Evolutionary conservation across 2,888 invertebrate genomes (phyloP).

Genomic region (Anthrax anthrax): DNA sequence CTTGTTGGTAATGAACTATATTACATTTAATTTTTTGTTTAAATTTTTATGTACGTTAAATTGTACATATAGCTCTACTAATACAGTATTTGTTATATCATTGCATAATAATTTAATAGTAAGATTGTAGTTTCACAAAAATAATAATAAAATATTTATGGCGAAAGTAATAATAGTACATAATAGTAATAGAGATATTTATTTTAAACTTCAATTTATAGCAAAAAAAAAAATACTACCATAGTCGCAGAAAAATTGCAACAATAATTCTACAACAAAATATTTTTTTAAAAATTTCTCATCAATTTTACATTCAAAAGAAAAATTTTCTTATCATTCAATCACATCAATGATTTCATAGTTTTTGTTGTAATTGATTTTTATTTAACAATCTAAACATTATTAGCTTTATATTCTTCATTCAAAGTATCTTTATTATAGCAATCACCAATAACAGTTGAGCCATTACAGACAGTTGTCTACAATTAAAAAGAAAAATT

Average conservation of each 20-base stretch:
- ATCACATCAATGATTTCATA: background rate
- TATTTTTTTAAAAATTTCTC: background rate
- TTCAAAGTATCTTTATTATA: conserved; percentile 9
- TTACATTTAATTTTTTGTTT: too few relatives aligned
- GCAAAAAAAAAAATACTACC: background rate
- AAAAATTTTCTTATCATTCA: too few relatives aligned
- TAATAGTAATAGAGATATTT: too few relatives aligned
- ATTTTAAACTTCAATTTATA: too few relatives aligned
- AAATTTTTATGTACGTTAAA: too few relatives aligned
- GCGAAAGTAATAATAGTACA: too few relatives aligned
- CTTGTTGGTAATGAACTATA: too few relatives aligned
- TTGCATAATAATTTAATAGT: too few relatives aligned
- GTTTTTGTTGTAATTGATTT: background rate
- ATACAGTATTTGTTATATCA: too few relatives aligned
- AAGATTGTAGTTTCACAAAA: background rate
- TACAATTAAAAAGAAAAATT: background rate
- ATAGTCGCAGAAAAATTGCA: background rate
- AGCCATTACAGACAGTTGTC: conserved; percentile 3
- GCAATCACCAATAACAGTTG: conserved; percentile 9
- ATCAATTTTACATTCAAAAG: background rate
- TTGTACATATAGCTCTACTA: too few relatives aligned
- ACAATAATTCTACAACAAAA: background rate
- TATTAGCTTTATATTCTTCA: conserved; percentile 10
- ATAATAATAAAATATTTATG: too few relatives aligned
- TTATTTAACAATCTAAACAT: conserved; percentile 5